Evolutionary conservation across 2,888 invertebrate genomes (phyloP), one percentile per base, ranked within the genome.

Genomic region (Diadromus collaris): DNA sequence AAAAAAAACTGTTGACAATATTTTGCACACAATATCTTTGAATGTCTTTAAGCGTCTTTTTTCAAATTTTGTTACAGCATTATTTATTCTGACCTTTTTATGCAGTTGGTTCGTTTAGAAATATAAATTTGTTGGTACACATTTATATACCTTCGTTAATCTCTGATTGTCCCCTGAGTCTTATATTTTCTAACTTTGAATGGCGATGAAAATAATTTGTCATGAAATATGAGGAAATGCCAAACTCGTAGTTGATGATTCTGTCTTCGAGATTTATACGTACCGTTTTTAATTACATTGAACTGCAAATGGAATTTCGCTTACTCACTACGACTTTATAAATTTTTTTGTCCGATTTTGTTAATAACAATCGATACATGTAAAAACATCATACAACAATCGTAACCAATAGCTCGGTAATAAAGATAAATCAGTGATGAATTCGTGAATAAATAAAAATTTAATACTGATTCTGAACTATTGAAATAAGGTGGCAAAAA

Each of bases 401-500:
- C 1, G 2, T 6, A 19, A 46, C 6, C 19, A 19, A 46, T 38
- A 38, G 46, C 7, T 19, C 19, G 16, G 38, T 46, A 19, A n/a
- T 19, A 19, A 2, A 16, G 27, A 16, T 2, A 10, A 9, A 13
- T 54, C 27, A 16, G 16, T 7, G 54, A 29, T 7, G 29, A 27
- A n/a, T 56, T 7, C 29, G 6, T n/a, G 6, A 10, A 16, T 9
- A 24, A 24, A n/a, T 29, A 10, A 2, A 16, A 29, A 56, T 29
- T 16, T 6, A 56, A 56, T 56, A 56, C n/a, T 27, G 54, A 56
- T 56, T 56, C 29, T 56, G 16, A 6, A 16, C 54, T 27, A n/a
- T 16, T 16, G 29, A 56, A 27, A 56, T 29, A 7, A 16, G 54
- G 54, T 19, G 46, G 9, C 16, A 6, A 29, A 56, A 54, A 54